Evolutionary conservation across 2,888 invertebrate species (phyloP).

Genomic region (Oligia fasciuncula): DNA sequence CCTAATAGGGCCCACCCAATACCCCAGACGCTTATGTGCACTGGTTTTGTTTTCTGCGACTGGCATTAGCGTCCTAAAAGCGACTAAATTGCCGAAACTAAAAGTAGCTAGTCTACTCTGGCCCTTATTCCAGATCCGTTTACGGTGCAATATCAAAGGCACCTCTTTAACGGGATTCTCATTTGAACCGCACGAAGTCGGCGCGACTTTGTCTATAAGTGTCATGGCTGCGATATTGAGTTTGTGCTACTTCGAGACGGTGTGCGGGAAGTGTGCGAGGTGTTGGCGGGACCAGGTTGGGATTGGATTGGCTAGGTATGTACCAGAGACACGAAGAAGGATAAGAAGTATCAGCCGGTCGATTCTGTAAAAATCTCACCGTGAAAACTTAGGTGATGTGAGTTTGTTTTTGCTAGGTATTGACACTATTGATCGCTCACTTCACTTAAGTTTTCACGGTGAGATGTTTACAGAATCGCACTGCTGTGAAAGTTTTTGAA

Average conservation of each 20-base stretch:
- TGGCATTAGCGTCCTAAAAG: neutral
- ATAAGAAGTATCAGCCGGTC: too few relatives aligned
- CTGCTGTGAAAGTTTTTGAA: too few relatives aligned
- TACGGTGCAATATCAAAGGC: conserved; percentile 52
- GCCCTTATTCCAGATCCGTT: conserved; percentile 38
- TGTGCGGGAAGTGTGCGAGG: conserved; percentile 1
- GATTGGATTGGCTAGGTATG: neutral
- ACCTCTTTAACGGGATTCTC: conserved; percentile 41
- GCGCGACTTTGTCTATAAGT: conserved; percentile 54
- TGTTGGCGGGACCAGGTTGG: neutral
- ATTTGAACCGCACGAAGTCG: conserved; percentile 36
- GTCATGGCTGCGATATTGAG: conserved; percentile 58
- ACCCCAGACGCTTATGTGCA: neutral
- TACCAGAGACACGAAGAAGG: too few relatives aligned
- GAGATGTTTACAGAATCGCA: too few relatives aligned
- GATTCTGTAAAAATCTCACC: too few relatives aligned
- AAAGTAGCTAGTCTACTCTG: neutral
- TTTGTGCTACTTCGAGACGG: conserved; percentile 46
- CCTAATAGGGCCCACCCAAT: neutral
- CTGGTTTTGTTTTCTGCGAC: neutral
- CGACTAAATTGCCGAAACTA: neutral
- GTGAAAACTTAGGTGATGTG: too few relatives aligned
- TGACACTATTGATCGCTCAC: too few relatives aligned
- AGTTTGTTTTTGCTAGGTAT: too few relatives aligned
- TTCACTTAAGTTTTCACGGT: too few relatives aligned